A percentile compares a stretch with the other conserved stretches of the same genome.
These are phyloP conservation scores for Phalacrocorax brasilianus DNA, from an alignment of 2,113 vertebrate species.

Conservation along the genomic window DNA sequence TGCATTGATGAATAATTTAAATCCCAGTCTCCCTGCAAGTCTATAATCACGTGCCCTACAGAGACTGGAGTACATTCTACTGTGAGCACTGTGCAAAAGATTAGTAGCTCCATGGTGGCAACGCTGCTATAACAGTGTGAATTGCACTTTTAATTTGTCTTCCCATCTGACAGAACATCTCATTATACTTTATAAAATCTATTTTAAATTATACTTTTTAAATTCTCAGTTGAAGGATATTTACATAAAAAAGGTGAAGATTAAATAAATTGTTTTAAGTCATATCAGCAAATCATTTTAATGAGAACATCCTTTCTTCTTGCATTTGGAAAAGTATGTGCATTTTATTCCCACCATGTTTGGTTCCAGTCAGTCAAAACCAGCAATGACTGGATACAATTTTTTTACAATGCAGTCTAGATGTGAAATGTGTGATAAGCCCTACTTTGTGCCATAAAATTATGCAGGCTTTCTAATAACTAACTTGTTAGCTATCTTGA, in stretches of 20 bases:
- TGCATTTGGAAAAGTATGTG: conserved; percentile 39
- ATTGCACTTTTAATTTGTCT: conserved; percentile 77
- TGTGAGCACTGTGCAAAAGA: conserved; percentile 59
- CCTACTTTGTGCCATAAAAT: conserved; percentile 29
- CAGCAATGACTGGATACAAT: not conserved
- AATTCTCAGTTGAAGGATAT: conserved; percentile 69
- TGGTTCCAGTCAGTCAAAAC: conserved; percentile 45
- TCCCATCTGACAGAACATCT: conserved; percentile 70
- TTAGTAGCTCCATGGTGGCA: conserved; percentile 47
- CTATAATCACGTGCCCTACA: conserved; percentile 46
- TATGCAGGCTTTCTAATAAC: conserved; percentile 29
- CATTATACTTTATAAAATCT: conserved; percentile 77
- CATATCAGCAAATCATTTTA: conserved; percentile 68
- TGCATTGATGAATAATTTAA: conserved; percentile 67
- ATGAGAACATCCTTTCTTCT: conserved; percentile 43
- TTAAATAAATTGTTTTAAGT: conserved; percentile 77
- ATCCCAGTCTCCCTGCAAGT: conserved; percentile 39
- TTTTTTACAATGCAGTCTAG: conserved; percentile 7
- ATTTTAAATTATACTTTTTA: conserved; percentile 71
- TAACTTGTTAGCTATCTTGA: conserved; percentile 13
- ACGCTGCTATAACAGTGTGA: conserved; percentile 57
- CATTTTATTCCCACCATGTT: conserved; percentile 50
- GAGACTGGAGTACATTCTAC: conserved; percentile 63
- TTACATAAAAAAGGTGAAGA: conserved; percentile 73
- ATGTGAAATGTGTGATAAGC: conserved; percentile 40